phyloP scores from a whole-genome alignment of 1,140 invertebrate species.

The Palaemon carinicauda region DNA sequence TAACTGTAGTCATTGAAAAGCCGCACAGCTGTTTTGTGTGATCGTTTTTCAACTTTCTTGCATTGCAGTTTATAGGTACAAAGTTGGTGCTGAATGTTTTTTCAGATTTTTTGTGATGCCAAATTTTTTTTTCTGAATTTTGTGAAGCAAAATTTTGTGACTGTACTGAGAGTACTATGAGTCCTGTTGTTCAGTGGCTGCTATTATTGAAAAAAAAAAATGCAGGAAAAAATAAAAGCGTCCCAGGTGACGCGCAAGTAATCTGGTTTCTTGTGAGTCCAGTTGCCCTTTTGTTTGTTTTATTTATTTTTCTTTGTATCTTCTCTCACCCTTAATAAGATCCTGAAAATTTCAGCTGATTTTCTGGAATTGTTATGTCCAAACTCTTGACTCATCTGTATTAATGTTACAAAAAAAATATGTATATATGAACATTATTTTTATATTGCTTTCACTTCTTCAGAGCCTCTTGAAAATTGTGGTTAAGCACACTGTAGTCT shows the following conservation, averaged over 20 bases:
- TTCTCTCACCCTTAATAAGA: neutral
- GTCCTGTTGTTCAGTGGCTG: no score
- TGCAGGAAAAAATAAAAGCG: no score
- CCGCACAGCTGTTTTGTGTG: neutral
- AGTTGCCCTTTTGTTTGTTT: neutral
- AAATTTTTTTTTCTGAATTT: neutral
- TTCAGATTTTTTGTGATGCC: slow-evolving; percentile 30
- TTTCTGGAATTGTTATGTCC: neutral
- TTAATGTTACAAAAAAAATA: slow-evolving; percentile 44
- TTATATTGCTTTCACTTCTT: slow-evolving; percentile 52
- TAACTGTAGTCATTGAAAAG: no score
- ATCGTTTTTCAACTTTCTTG: neutral
- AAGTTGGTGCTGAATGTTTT: slow-evolving; percentile 52
- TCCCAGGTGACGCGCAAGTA: no score
- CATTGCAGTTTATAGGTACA: slow-evolving; percentile 30
- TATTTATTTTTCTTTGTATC: neutral
- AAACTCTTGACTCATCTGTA: slow-evolving; percentile 27
- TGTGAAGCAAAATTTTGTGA: neutral
- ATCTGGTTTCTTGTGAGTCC: no score
- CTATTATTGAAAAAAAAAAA: no score
- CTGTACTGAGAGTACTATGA: no score
- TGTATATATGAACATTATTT: slow-evolving; percentile 53
- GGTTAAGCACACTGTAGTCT: no score
- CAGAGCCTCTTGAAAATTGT: slow-evolving; percentile 49
- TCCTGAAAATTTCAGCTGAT: neutral